Conservation (phyloP, 2,888 invertebrate species). For the Xylophagus ater region DNA sequence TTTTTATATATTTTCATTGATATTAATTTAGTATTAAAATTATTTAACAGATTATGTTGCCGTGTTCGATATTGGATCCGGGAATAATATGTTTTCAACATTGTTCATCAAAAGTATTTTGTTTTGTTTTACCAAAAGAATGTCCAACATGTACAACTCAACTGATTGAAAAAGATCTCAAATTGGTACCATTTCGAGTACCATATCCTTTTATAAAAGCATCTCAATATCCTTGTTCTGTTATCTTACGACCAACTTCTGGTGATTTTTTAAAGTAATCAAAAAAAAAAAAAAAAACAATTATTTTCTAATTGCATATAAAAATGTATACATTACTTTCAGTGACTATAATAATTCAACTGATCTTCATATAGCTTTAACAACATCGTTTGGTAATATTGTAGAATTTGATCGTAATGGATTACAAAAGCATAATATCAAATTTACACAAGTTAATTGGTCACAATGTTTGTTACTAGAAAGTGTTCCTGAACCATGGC, state of each 20-base stretch:
- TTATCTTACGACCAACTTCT: slow-evolving; percentile 76
- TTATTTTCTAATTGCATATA: background rate
- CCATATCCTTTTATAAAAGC: slow-evolving; percentile 82
- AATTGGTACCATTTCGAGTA: slow-evolving; percentile 68
- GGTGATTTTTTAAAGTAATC: slow-evolving; percentile 81
- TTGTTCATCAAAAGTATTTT: slow-evolving; percentile 73
- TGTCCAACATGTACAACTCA: slow-evolving; percentile 69
- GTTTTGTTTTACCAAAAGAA: slow-evolving; percentile 60
- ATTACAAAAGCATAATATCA: slow-evolving; percentile 45
- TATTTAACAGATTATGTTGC: no score
- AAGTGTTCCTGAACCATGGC: slow-evolving; percentile 52
- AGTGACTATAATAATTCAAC: slow-evolving; percentile 73
- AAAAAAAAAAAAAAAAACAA: background rate
- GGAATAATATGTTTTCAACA: slow-evolving; percentile 86
- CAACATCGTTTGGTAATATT: slow-evolving; percentile 66
- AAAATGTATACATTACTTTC: slow-evolving; percentile 17
- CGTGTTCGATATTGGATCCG: slow-evolving; percentile 47
- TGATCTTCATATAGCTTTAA: slow-evolving; percentile 84
- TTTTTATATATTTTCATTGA: no score
- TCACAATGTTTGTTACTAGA: slow-evolving; percentile 59
- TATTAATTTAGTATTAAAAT: no score
- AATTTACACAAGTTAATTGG: slow-evolving; percentile 47
- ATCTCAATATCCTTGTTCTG: slow-evolving; percentile 63
- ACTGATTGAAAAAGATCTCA: slow-evolving; percentile 44
- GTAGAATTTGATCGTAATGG: slow-evolving; percentile 79